Percentiles rank a stretch among this genome's conserved stretches.
These are phyloP conservation scores for Lycia hirtaria DNA, from an alignment of 2,888 invertebrate genomes.

Conservation along the genomic window DNA sequence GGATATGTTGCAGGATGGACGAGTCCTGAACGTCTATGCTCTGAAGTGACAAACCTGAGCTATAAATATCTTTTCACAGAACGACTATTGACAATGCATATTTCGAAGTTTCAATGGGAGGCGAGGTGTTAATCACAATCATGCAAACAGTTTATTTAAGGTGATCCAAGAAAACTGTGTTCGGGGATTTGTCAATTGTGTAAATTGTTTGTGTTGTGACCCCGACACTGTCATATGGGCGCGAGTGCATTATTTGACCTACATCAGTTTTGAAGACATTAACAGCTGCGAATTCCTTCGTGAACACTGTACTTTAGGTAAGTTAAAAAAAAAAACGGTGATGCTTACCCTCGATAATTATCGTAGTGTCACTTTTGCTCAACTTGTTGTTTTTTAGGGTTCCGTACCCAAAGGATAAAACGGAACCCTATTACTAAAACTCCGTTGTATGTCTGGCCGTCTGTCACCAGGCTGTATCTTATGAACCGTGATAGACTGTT, in stretches of 20 bases:
- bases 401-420: too few species aligned
- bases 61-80: constrained; percentile 75
- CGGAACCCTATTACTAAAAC: too few species aligned
- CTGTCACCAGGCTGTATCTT: too few species aligned
- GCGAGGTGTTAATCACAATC: constrained; percentile 82
- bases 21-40: constrained; percentile 72
- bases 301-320: constrained; percentile 13
- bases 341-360: too few species aligned
- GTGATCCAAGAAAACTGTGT: constrained; percentile 75
- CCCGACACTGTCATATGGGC: constrained; percentile 33
- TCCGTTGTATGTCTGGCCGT: too few species aligned
- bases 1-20: constrained; percentile 61
- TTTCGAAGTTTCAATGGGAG: constrained; percentile 77
- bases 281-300: constrained; percentile 16
- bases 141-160: constrained; percentile 80
- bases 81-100: constrained; percentile 69
- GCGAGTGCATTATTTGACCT: constrained; percentile 64
- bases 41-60: constrained; percentile 57
- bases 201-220: constrained; percentile 68
- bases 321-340: constrained; percentile 8
- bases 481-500: too few species aligned
- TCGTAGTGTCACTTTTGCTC: too few species aligned
- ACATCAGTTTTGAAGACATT: constrained; percentile 46
- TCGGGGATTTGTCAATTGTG: constrained; percentile 79
- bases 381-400: too few species aligned